Evolutionary conservation across 2,888 invertebrate genomes (phyloP).

Genomic region (Gymnosoma rotundatum): DNA sequence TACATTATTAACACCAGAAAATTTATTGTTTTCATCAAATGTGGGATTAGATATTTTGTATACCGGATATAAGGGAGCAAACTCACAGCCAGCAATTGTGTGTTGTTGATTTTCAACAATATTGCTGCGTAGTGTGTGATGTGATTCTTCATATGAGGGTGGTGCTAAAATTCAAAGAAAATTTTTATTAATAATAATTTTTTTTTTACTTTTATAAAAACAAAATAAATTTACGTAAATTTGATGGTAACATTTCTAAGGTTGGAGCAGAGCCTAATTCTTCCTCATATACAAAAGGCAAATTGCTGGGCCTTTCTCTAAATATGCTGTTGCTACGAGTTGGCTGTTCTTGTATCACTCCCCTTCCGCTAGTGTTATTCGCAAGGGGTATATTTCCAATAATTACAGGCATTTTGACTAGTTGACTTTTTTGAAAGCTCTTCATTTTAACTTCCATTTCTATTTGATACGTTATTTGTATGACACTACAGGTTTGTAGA

Average conservation of each 20-base stretch:
- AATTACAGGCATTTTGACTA: constrained; percentile 79
- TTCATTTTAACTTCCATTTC: constrained; percentile 77
- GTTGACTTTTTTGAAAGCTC: constrained; percentile 75
- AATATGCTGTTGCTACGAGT: background rate
- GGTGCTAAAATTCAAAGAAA: constrained; percentile 72
- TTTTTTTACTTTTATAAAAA: background rate
- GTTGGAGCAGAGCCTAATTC: constrained; percentile 30
- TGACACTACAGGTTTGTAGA: constrained; percentile 75
- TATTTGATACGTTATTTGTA: constrained; percentile 79
- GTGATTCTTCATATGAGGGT: constrained; percentile 79
- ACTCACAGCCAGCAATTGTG: constrained; percentile 76
- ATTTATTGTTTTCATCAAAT: constrained; percentile 31
- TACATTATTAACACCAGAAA: constrained; percentile 40
- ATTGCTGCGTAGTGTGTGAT: constrained; percentile 76
- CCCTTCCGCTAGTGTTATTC: constrained; percentile 40
- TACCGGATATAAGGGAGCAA: constrained; percentile 81
- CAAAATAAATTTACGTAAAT: constrained; percentile 61
- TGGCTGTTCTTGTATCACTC: constrained; percentile 69
- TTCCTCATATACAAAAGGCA: background rate
- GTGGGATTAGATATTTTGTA: constrained; percentile 76
- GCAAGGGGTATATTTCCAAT: constrained; percentile 80
- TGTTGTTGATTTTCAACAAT: constrained; percentile 78
- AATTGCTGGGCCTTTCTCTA: background rate
- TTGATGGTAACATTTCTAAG: constrained; percentile 55
- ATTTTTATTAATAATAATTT: constrained; percentile 23